Conservation (phyloP, 2,113 vertebrate genomes). For the Callopanchax toddi region DNA sequence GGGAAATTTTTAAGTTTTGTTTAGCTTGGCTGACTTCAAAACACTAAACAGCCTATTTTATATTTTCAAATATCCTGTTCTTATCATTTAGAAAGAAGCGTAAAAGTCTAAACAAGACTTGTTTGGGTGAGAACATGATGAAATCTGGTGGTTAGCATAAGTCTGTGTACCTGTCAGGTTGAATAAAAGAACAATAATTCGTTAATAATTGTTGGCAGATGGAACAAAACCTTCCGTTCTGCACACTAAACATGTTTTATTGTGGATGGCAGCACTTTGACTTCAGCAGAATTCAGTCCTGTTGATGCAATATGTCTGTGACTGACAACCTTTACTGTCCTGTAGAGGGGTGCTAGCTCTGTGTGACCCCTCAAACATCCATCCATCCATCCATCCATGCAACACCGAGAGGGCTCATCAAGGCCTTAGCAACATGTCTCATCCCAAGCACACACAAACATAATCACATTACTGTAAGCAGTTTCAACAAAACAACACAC, state of each 20-base stretch:
- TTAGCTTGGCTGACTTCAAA: too few relatives aligned
- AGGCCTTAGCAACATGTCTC: conserved; percentile 12
- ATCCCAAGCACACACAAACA: conserved; percentile 10
- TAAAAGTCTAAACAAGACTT: too few relatives aligned
- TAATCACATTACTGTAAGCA: conserved; percentile 14
- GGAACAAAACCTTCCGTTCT: conserved; percentile 33
- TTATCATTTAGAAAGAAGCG: too few relatives aligned
- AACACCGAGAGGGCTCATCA: conserved; percentile 49
- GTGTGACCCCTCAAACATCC: conserved; percentile 53
- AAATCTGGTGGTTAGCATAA: conserved; percentile 18
- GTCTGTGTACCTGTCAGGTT: conserved; percentile 37
- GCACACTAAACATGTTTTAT: conserved; percentile 46
- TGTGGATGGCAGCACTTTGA: conserved; percentile 56
- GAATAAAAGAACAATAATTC: conserved; percentile 18
- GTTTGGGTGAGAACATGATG: conserved; percentile 13
- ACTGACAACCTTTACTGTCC: conserved; percentile 37
- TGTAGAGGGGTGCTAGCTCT: conserved; percentile 24
- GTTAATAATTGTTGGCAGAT: conserved; percentile 47
- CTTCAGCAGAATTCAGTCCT: conserved; percentile 25
- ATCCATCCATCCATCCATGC: conserved; percentile 39
- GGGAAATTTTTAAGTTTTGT: too few relatives aligned
- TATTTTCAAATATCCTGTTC: too few relatives aligned
- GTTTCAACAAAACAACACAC: conserved; percentile 9
- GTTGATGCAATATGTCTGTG: conserved; percentile 42
- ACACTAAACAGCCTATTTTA: too few relatives aligned